Evolutionary conservation across 2,797 vertebrate genomes (phyloP), one percentile per base, ranked within the genome.

Genomic region (Neostethus bicornis): DNA sequence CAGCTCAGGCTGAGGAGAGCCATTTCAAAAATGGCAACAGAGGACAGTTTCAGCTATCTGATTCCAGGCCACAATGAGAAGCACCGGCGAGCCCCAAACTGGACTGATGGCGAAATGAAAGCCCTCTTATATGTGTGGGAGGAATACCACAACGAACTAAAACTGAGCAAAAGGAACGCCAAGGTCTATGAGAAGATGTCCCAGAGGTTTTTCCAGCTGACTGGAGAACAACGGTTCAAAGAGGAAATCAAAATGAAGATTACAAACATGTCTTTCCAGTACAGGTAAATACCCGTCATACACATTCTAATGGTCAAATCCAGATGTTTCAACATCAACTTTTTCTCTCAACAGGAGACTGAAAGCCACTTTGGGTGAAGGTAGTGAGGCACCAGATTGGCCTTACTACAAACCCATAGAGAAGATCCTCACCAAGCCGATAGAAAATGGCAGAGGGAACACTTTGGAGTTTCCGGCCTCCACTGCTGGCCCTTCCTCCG

Each of bases 171-270:
- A 84, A 94, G 96, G 91, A 99, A 98, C 43, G 96, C 97, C 66
- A 97, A 95, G 92, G 95, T 99, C 76, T 99, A 99, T 35, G 97
- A 99, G 92, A 98, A 95, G 90, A 99, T 99, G 96, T 95, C 96
- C 73, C 95, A 96, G 92, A 94, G 94, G 89, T 96, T 99, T 77
- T 96, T 94, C 75, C 95, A 95, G 85, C 94, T 98, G 88, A 98
- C 96, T 0, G 97, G 96, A 9, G 96, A 98, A 79, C 95, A 95
- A 75, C 94, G 96, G 23, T 95, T 96, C 87, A 95, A 96, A 61
- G 97, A 99, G 84, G 96, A 99, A 89, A 98, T 99, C 88, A 98
- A 98, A 90, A 98, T 98, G 93, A 99, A 99, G 90, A 98, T 99
- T 89, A 99, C 96, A 87, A 99, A 99, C 91, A 97, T 98, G 96